These are phyloP conservation scores for Polymixis lichenea DNA, from an alignment of 2,888 invertebrate genomes.

Conservation along the genomic window DNA sequence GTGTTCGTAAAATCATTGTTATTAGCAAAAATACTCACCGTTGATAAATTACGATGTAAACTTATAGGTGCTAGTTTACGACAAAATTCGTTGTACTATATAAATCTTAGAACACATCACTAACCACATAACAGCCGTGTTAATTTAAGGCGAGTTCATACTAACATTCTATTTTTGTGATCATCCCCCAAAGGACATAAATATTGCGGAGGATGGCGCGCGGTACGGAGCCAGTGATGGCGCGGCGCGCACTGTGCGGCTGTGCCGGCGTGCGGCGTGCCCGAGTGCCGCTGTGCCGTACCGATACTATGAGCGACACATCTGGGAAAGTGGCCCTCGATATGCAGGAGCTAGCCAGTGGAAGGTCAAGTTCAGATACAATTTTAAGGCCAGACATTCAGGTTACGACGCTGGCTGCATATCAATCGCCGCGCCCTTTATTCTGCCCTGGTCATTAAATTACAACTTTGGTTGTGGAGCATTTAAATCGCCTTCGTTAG, in stretches of 20 bases:
- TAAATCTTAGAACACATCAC: conserved; percentile 69
- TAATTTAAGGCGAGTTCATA: conserved; percentile 66
- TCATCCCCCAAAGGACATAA: conserved; percentile 61
- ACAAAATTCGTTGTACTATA: conserved; percentile 62
- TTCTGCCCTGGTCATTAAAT: conserved; percentile 59
- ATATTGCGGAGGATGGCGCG: conserved; percentile 51
- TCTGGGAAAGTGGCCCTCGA: conserved; percentile 77
- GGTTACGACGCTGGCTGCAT: conserved; percentile 62
- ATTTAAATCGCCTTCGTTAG: conserved; percentile 59
- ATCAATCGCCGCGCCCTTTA: conserved; percentile 63
- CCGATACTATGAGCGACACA: conserved; percentile 61
- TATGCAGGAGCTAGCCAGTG: conserved; percentile 73
- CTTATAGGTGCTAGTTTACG: conserved; percentile 38
- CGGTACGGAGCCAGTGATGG: conserved; percentile 56
- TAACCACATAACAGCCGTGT: conserved; percentile 69
- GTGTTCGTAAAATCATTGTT: conserved; percentile 16
- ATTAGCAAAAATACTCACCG: conserved; percentile 55
- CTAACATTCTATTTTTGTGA: conserved; percentile 64
- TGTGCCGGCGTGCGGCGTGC: background rate
- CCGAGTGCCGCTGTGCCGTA: conserved; percentile 40
- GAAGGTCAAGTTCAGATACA: conserved; percentile 86
- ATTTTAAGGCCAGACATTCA: conserved; percentile 70
- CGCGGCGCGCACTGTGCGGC: conserved; percentile 61
- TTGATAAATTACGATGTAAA: conserved; percentile 37
- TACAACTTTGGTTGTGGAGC: conserved; percentile 43